A percentile compares a stretch with the other conserved stretches of the same genome.
phyloP scores from a whole-genome alignment of 2,888 invertebrate species.

The Cabera pusaria region DNA sequence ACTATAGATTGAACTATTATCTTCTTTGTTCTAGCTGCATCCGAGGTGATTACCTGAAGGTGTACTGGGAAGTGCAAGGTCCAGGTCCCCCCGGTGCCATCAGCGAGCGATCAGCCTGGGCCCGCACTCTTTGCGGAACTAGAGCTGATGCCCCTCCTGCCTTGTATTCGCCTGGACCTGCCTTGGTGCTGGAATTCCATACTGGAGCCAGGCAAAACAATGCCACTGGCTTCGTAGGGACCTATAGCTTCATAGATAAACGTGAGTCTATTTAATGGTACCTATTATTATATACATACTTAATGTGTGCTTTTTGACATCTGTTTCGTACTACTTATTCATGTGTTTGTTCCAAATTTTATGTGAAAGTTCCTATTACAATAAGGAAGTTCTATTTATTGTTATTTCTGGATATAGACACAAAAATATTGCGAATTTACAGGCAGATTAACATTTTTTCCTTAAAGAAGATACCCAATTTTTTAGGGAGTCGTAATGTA shows the following conservation, averaged over 20 bases:
- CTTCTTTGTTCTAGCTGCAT: slow-evolving; percentile 86
- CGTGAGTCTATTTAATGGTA: slow-evolving; percentile 86
- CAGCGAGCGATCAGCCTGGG: slow-evolving; percentile 90
- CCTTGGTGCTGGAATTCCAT: slow-evolving; percentile 90
- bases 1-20: no score
- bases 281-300: no score
- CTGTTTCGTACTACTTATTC: no score
- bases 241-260: slow-evolving; percentile 90
- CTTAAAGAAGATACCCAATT: no score
- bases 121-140: slow-evolving; percentile 88
- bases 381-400: no score
- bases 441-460: no score
- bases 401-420: no score
- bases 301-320: no score
- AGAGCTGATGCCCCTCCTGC: slow-evolving; percentile 87
- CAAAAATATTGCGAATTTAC: no score
- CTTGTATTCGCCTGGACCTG: slow-evolving; percentile 89
- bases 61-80: slow-evolving; percentile 90
- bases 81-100: slow-evolving; percentile 87
- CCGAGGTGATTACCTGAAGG: slow-evolving; percentile 89
- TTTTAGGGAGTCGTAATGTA: no score
- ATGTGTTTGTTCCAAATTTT: no score
- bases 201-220: slow-evolving; percentile 77
- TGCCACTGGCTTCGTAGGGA: slow-evolving; percentile 88
- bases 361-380: no score